Evolutionary conservation across 2,113 vertebrate species (phyloP).

Genomic region (Chionodraco myersi): DNA sequence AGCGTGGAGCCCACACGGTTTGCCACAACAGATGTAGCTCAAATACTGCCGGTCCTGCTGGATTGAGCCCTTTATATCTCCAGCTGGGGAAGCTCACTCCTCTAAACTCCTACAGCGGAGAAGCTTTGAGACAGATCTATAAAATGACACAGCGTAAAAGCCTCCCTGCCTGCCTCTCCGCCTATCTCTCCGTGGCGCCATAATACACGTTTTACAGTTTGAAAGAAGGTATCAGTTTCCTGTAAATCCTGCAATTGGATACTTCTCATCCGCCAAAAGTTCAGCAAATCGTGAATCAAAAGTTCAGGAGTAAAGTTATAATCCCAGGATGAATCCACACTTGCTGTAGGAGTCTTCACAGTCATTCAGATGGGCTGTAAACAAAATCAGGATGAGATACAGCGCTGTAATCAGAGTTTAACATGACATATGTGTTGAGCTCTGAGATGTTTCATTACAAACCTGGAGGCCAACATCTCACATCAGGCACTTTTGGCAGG

Average conservation of each 20-base stretch:
- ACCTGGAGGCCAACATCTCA: background rate
- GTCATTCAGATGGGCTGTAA: constrained; percentile 14
- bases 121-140: constrained; percentile 65
- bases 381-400: constrained; percentile 31
- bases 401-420: background rate
- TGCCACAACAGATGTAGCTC: constrained; percentile 62
- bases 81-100: constrained; percentile 78
- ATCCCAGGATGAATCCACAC: constrained; percentile 8
- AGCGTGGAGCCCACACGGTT: constrained; percentile 71
- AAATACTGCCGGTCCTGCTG: constrained; percentile 58
- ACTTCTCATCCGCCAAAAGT: constrained; percentile 41
- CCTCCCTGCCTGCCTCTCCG: constrained; percentile 25
- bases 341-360: background rate
- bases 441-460: constrained; percentile 23
- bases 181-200: constrained; percentile 15
- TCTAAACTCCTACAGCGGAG: constrained; percentile 44
- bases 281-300: constrained; percentile 47
- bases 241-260: constrained; percentile 55
- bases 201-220: constrained; percentile 57
- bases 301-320: constrained; percentile 7
- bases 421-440: background rate
- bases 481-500: background rate
- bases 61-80: constrained; percentile 58
- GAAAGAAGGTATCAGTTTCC: constrained; percentile 55
- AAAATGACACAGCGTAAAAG: constrained; percentile 66